A percentile compares a stretch with the other conserved stretches of the same genome.
These are phyloP conservation scores for Metopolophium dirhodum DNA, from an alignment of 1,140 invertebrate genomes.

Conservation along the genomic window DNA sequence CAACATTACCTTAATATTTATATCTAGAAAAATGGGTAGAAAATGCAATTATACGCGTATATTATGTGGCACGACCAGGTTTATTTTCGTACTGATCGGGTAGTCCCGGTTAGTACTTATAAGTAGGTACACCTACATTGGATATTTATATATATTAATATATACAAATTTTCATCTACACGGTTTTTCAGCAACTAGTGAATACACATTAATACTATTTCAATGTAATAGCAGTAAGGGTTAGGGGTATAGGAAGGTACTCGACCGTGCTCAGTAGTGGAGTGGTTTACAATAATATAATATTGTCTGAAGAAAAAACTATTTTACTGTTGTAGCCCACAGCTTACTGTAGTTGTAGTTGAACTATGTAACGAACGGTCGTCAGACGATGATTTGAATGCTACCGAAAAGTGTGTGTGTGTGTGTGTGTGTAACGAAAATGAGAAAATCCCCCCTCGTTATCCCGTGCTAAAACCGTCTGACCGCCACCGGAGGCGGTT, in stretches of 20 bases:
- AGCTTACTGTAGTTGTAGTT: neutral
- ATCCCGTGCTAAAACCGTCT: neutral
- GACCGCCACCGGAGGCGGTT: neutral
- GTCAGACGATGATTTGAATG: neutral
- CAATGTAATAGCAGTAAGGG: neutral
- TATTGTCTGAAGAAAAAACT: neutral
- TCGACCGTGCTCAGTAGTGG: neutral
- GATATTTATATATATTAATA: too few relatives aligned
- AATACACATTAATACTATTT: neutral
- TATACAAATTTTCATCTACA: neutral
- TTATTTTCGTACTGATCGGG: neutral
- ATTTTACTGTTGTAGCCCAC: neutral
- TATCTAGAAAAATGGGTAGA: neutral
- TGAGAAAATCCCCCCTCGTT: neutral
- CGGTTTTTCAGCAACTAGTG: neutral
- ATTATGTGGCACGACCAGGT: neutral
- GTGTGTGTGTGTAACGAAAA: neutral
- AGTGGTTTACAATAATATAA: neutral
- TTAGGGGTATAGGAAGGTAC: neutral
- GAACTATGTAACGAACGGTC: neutral
- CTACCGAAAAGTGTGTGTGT: neutral
- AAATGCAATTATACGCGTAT: neutral
- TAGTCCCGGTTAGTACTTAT: neutral
- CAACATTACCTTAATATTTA: neutral
- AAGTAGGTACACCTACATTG: too few relatives aligned